phyloP scores from a whole-genome alignment of 2,888 invertebrate genomes.

The Athalia cordata region DNA sequence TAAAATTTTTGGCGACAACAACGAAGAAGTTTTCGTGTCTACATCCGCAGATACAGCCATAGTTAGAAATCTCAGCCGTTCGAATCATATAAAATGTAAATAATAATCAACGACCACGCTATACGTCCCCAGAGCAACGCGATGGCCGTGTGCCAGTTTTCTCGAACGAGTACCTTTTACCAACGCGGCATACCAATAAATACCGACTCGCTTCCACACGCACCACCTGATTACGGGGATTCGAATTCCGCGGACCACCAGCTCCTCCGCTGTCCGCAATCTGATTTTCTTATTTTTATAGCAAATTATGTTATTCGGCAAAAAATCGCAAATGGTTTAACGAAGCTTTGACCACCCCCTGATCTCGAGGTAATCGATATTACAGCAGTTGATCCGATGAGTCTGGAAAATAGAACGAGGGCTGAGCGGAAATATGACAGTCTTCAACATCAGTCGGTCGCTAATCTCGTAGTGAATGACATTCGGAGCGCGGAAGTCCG shows the following conservation, averaged over 20 bases:
- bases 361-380: no score
- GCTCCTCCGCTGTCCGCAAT: no score
- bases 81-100: slow-evolving; percentile 21
- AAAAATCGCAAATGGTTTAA: no score
- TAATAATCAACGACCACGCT: slow-evolving; percentile 27
- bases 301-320: neutral
- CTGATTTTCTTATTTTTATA: neutral
- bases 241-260: no score
- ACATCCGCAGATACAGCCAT: neutral
- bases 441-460: slow-evolving; percentile 17
- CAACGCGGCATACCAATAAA: neutral
- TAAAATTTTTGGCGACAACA: no score
- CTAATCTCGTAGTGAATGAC: slow-evolving; percentile 14
- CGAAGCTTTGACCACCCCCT: no score
- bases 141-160: slow-evolving; percentile 40
- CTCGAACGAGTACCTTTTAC: neutral
- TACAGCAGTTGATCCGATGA: no score
- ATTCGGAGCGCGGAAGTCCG: slow-evolving; percentile 20
- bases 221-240: no score
- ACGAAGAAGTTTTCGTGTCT: no score
- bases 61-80: slow-evolving; percentile 26
- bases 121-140: slow-evolving; percentile 18
- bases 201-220: no score
- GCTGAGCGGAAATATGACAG: neutral
- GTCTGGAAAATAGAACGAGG: no score